These are phyloP conservation scores for Istiophorus platypterus DNA, from an alignment of 2,113 vertebrate species.

Conservation along the genomic window DNA sequence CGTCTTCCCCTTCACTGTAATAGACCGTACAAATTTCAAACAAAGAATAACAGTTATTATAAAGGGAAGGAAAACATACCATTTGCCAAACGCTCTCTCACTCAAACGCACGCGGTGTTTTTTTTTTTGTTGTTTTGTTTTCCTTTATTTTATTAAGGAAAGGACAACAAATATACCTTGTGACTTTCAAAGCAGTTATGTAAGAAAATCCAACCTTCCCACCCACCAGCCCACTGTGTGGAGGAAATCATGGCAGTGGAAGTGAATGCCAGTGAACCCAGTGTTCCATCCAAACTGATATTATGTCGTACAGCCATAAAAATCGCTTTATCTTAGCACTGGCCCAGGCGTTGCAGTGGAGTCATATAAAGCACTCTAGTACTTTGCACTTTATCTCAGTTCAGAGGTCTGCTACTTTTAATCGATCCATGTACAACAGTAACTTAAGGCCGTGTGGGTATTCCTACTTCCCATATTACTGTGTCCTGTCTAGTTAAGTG, in stretches of 20 bases:
- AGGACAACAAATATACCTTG: not conserved
- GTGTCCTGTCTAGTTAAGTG: not conserved
- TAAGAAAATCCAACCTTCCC: not conserved
- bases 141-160: not conserved
- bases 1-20: not conserved
- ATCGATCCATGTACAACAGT: conserved; percentile 68
- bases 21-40: not conserved
- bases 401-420: conserved; percentile 80
- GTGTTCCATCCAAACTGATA: conserved; percentile 86
- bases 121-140: too few species aligned
- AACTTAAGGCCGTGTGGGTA: conserved; percentile 31
- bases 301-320: conserved; percentile 84
- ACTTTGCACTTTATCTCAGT: conserved; percentile 87
- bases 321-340: conserved; percentile 91
- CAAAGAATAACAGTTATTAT: not conserved
- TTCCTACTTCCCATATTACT: conserved; percentile 8
- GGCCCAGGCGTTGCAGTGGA: conserved; percentile 84
- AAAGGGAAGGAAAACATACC: not conserved
- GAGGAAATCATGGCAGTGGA: conserved; percentile 42
- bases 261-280: conserved; percentile 80
- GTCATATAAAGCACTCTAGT: conserved; percentile 90
- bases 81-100: conserved; percentile 21
- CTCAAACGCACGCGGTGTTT: too few species aligned
- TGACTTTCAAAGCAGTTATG: not conserved
- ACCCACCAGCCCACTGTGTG: not conserved